Evolutionary conservation across 1,140 invertebrate genomes (phyloP).

Genomic region (Drosophila elegans): DNA sequence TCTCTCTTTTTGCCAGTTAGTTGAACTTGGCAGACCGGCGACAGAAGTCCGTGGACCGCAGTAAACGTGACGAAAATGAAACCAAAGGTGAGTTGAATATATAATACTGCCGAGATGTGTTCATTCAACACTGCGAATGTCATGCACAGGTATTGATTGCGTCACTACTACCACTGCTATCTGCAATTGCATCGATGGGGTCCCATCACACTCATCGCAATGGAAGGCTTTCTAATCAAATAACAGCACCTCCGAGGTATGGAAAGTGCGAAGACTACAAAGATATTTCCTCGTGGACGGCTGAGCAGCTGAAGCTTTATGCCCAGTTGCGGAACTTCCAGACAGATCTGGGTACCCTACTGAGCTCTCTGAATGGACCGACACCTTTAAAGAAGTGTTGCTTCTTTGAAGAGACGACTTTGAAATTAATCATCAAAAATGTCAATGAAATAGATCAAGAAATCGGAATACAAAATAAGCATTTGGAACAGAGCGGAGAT

Average conservation of each 20-base stretch:
- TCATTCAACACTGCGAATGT: conserved; percentile 1
- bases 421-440: conserved; percentile 24
- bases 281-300: conserved; percentile 43
- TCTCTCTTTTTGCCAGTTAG: conserved; percentile 45
- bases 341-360: conserved; percentile 8
- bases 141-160: conserved; percentile 30
- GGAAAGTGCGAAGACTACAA: conserved; percentile 10
- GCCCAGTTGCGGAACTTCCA: conserved; percentile 29
- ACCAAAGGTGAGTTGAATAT: conserved; percentile 44
- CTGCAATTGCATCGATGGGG: conserved; percentile 8
- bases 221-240: not conserved
- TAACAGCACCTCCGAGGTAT: not conserved
- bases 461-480: not conserved
- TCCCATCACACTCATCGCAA: not conserved
- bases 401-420: conserved; percentile 29
- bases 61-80: conserved; percentile 25
- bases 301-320: conserved; percentile 21
- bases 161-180: conserved; percentile 44
- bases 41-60: conserved; percentile 35
- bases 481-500: conserved; percentile 14
- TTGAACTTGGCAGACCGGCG: conserved; percentile 27
- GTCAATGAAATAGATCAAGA: not conserved
- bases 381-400: conserved; percentile 10
- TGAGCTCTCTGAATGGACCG: not conserved
- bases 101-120: not conserved